phyloP scores from a whole-genome alignment of 2,113 vertebrate genomes.

The Xerus inauris region DNA sequence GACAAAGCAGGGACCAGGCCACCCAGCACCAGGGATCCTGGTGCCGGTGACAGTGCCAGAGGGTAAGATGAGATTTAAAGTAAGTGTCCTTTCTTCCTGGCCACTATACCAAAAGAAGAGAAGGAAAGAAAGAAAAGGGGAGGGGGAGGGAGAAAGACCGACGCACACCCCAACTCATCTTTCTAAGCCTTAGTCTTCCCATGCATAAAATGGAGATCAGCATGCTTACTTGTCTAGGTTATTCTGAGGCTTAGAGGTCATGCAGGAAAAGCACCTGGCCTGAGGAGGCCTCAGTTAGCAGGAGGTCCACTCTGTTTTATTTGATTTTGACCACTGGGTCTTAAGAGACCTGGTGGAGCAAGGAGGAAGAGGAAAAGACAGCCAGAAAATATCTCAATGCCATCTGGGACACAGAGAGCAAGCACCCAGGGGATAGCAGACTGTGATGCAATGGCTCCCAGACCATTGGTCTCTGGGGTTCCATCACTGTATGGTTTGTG shows the following conservation, averaged over 20 bases:
- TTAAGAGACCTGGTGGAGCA: not conserved
- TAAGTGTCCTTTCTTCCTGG: not conserved
- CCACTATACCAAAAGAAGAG: not conserved
- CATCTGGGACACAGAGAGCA: not conserved
- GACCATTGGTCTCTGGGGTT: not conserved
- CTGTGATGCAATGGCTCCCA: accelerated
- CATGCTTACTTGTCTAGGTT: not conserved
- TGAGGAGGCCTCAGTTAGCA: not conserved
- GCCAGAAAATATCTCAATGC: not conserved
- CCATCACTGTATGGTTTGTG: too few relatives aligned
- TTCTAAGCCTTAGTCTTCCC: not conserved
- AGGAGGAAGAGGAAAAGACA: not conserved
- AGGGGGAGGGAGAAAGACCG: too few relatives aligned
- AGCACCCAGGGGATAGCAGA: not conserved
- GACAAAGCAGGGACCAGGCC: not conserved
- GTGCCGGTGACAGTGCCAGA: too few relatives aligned
- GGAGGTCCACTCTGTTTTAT: not conserved
- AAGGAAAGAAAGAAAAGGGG: too few relatives aligned
- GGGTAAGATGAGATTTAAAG: not conserved
- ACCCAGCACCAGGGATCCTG: not conserved
- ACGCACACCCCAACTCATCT: not conserved
- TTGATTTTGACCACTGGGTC: not conserved
- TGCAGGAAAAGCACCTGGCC: not conserved
- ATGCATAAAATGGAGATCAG: not conserved
- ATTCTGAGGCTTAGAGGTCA: too few relatives aligned